Percentiles rank a stretch among this genome's conserved stretches.
Evolutionary conservation across 2,113 vertebrate genomes (phyloP).

Genomic region (Panthera leo): DNA sequence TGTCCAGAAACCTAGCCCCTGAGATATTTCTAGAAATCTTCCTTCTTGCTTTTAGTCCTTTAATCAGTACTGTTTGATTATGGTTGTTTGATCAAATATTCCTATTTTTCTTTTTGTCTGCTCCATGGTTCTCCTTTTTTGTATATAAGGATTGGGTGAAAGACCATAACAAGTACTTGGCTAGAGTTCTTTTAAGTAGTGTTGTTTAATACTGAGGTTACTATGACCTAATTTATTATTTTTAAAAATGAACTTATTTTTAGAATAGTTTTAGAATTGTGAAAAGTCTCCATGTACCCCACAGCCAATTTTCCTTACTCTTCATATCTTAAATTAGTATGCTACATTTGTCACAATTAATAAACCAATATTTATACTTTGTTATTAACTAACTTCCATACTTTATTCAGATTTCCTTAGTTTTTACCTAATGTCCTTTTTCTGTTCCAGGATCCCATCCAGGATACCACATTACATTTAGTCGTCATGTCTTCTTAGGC

Average conservation of each 20-base stretch:
- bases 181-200: constrained; percentile 3
- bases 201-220: not conserved
- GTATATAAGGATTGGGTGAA: constrained; percentile 14
- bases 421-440: constrained; percentile 67
- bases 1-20: not conserved
- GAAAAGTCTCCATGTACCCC: not conserved
- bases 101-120: not conserved
- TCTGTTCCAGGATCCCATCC: constrained; percentile 52
- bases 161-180: not conserved
- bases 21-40: not conserved
- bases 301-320: not conserved
- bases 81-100: not conserved
- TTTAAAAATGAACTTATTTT: constrained; percentile 8
- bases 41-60: not conserved
- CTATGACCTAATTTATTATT: constrained; percentile 19
- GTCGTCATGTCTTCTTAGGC: constrained; percentile 47
- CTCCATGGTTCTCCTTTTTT: not conserved
- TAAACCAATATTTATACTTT: not conserved
- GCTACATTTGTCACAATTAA: constrained; percentile 9
- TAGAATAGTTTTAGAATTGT: not conserved
- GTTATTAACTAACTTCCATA: constrained; percentile 26
- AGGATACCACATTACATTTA: constrained; percentile 59
- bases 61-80: not conserved
- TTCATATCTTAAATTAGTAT: constrained; percentile 30
- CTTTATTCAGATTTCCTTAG: constrained; percentile 49